Conservation (phyloP, 2,888 invertebrate species). For the Limnephilus lunatus region DNA sequence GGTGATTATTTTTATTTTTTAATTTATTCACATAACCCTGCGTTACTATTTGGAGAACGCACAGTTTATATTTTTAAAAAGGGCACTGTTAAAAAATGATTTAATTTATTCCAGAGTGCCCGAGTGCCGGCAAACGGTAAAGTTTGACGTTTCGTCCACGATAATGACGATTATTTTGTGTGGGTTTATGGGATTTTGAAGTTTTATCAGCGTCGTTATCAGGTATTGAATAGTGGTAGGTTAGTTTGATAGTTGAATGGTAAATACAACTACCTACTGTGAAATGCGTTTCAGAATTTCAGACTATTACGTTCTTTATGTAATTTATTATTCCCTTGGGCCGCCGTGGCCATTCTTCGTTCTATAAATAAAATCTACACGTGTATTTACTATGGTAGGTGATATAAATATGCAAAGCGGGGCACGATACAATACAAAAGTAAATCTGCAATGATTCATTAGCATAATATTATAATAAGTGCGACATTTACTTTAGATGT, state of each 20-base stretch:
- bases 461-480: not conserved
- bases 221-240: conserved; percentile 10
- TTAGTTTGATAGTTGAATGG: conserved; percentile 12
- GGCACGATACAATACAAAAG: not conserved
- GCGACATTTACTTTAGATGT: not conserved
- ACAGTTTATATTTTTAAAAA: not conserved
- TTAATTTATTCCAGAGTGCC: not conserved
- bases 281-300: not conserved
- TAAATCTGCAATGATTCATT: not conserved
- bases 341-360: not conserved
- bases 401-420: not conserved
- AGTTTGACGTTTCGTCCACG: not conserved
- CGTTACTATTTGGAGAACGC: not conserved
- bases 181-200: not conserved
- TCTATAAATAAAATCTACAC: conserved; percentile 36
- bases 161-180: not conserved
- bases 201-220: conserved; percentile 6
- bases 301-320: not conserved
- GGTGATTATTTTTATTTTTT: conserved; percentile 29
- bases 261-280: not conserved
- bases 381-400: conserved; percentile 36
- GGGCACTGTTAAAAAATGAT: not conserved
- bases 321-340: not conserved
- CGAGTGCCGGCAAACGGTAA: not conserved
- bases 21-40: not conserved